Base-by-base conservation (phyloP, 2,113 vertebrate species). In the Hippocampus zosterae region DNA sequence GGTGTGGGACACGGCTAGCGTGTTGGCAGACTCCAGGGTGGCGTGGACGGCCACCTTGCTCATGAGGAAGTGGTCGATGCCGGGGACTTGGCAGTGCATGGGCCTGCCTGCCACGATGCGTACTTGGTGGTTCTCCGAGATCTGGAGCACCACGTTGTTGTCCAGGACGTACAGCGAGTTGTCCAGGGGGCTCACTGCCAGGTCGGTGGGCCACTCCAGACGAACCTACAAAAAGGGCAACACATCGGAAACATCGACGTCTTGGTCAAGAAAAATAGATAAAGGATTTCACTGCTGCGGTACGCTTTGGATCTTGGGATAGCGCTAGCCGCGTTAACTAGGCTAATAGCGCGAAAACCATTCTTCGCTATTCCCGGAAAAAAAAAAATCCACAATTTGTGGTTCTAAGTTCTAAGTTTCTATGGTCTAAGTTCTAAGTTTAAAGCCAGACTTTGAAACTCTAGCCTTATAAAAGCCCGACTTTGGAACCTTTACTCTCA, bases 51-150 rank as follows among this genome's bases (percentile, higher is more conserved):
- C 96, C 55, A 98, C 95, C 83, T 95, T 97, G 88, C 96, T 97
- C 74, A 98, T 91, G 46, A 98, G 93, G 73, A 98, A 99, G 83
- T 98, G 96, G 81, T 98, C 96, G 5, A 99, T 96, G 68, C 97
- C 97, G 0, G 97, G 97, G 13, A 98, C 97, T 84, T 98, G 96
- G 89, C 97, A 99, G 81, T 99, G 97, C 95, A 98, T 98, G 10
- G 97, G 97, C 8, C 97, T 92, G 3, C 97, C 97, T 0, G 97
- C 97, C 8, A 98, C 94, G 0, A 99, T 97, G 70, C 97, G 95
- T 25, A 98, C 97, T 72, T 98, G 97, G 84, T 98, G 97, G 85
- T 98, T 98, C 83, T 97, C 97, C 0, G 96, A 98, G 86, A 99
- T 97, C 81, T 98, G 97, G 10, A 99, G 88, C 25, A 99, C 96